Percentiles rank a stretch among this genome's conserved stretches.
Conservation (phyloP, 2,113 vertebrate genomes). For the Sminthopsis crassicaudata region DNA sequence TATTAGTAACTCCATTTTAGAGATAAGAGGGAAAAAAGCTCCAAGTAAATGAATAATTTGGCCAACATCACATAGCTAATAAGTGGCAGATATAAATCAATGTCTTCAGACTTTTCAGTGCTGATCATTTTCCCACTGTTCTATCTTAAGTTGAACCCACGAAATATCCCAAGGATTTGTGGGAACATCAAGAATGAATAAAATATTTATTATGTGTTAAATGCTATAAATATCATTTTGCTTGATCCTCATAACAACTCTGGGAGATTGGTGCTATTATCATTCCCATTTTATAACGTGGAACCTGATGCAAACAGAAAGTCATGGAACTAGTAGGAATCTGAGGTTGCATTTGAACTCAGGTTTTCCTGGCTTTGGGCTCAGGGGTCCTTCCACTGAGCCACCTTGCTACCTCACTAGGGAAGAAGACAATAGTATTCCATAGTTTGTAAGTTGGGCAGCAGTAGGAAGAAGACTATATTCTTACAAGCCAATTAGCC, state of each 20-base stretch:
- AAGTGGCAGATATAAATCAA: not conserved
- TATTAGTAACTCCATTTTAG: not conserved
- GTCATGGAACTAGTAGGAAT: not conserved
- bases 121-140: not conserved
- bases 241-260: not conserved
- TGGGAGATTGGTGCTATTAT: not conserved
- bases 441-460: not conserved
- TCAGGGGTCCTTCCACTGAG: not conserved
- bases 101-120: not conserved
- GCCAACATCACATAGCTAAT: not conserved
- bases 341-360: not conserved
- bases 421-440: not conserved
- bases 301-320: not conserved
- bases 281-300: not conserved
- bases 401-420: not conserved
- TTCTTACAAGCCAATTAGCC: not conserved
- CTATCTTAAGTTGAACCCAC: not conserved
- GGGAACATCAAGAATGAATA: not conserved
- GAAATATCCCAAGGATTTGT: not conserved
- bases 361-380: not conserved
- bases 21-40: not conserved
- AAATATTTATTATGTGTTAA: not conserved
- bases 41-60: not conserved
- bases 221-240: not conserved
- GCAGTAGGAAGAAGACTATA: not conserved